These are phyloP conservation scores for Octomys mimax DNA, from an alignment of 2,797 vertebrate species.

Conservation along the genomic window DNA sequence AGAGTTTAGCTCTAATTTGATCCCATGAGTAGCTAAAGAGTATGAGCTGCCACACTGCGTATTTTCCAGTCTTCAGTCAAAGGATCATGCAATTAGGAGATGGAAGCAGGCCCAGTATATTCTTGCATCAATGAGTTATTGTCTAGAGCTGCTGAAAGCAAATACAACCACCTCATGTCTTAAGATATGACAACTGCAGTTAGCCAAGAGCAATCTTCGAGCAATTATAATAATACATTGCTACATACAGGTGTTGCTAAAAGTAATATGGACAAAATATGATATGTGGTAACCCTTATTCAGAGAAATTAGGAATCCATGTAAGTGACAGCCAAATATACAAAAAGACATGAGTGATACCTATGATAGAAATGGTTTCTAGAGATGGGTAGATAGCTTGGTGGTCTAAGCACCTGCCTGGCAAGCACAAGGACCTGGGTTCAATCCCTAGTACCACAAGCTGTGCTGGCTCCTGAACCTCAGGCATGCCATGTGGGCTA, in stretches of 20 bases:
- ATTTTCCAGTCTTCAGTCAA: not conserved
- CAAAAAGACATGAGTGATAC: not conserved
- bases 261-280: not conserved
- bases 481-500: too few relatives aligned
- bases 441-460: too few relatives aligned
- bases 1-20: slow-evolving; percentile 25
- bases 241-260: not conserved
- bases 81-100: not conserved
- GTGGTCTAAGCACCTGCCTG: too few relatives aligned
- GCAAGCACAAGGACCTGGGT: too few relatives aligned
- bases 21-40: not conserved
- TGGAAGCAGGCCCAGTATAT: not conserved
- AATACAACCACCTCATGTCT: not conserved
- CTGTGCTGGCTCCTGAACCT: too few relatives aligned
- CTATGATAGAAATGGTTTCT: not conserved
- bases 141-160: not conserved
- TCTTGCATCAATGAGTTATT: not conserved
- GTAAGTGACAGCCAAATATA: not conserved
- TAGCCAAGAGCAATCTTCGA: slow-evolving; percentile 14
- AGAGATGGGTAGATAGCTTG: not conserved
- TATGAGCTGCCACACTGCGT: not conserved
- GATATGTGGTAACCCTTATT: not conserved
- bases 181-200: not conserved
- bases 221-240: not conserved
- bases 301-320: slow-evolving; percentile 40